phyloP scores from a whole-genome alignment of 1,140 invertebrate genomes.

The Drosophila nebulosa region DNA sequence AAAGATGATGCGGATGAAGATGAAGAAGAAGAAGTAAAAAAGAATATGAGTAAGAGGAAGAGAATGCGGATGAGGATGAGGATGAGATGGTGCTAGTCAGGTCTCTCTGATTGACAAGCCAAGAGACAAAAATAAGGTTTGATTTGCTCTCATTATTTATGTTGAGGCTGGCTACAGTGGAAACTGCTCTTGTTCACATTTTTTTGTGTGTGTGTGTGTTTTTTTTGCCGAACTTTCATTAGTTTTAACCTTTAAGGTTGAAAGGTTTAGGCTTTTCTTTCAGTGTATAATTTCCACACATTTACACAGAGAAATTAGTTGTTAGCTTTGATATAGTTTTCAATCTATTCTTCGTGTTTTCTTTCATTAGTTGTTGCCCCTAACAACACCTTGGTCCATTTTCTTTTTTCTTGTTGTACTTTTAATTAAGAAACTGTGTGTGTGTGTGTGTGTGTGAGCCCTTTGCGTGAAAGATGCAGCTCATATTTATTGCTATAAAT shows the following conservation, averaged over 20 bases:
- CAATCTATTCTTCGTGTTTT: slow-evolving; percentile 40
- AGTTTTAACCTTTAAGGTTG: no score
- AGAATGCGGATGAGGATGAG: neutral
- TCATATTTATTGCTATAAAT: slow-evolving; percentile 72
- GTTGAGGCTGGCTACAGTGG: slow-evolving; percentile 31
- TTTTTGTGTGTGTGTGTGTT: no score
- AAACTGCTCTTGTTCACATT: neutral
- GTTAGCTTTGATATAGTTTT: slow-evolving; percentile 43
- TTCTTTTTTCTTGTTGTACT: neutral
- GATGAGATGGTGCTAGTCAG: neutral
- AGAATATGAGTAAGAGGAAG: no score
- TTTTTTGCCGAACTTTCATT: no score
- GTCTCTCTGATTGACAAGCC: neutral
- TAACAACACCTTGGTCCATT: slow-evolving; percentile 3
- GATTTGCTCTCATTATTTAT: slow-evolving; percentile 41
- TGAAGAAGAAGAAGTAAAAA: no score
- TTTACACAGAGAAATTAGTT: neutral
- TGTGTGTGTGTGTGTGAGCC: neutral
- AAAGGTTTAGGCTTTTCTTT: neutral
- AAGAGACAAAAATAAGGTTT: slow-evolving; percentile 7
- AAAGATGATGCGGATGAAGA: neutral
- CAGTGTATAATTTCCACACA: no score
- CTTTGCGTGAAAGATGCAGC: neutral
- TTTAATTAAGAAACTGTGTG: slow-evolving; percentile 44
- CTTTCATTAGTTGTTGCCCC: neutral